These are phyloP conservation scores for Acrobasis suavella DNA, from an alignment of 2,888 invertebrate species.

Conservation along the genomic window DNA sequence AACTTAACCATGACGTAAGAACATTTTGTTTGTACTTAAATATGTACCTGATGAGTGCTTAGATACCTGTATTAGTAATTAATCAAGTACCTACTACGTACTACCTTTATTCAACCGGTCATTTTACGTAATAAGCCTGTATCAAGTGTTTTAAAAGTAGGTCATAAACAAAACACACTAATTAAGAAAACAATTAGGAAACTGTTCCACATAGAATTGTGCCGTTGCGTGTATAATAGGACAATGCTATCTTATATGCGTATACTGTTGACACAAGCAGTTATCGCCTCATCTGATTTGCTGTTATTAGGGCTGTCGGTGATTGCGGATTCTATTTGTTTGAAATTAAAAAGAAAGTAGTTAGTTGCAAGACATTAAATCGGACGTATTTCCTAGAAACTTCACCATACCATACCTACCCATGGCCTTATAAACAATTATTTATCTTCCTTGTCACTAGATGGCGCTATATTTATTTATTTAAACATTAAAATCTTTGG, in stretches of 20 bases:
- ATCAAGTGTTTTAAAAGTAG: neutral
- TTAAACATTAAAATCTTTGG: no score
- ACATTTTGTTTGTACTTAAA: no score
- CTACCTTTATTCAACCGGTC: no score
- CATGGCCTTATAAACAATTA: no score
- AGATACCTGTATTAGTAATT: neutral
- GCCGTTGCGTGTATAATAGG: neutral
- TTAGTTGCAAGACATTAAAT: no score
- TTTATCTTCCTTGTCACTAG: no score
- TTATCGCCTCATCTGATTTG: neutral
- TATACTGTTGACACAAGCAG: neutral
- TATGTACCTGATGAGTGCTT: no score
- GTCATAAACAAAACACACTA: neutral
- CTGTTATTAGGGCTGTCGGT: neutral
- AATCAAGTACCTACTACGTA: neutral
- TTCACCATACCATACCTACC: no score
- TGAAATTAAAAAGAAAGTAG: neutral
- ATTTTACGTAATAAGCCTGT: neutral
- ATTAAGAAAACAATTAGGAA: neutral
- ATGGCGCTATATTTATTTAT: no score
- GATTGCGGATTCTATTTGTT: neutral
- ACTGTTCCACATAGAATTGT: neutral
- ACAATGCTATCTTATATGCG: constrained; percentile 1
- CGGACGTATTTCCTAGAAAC: no score
- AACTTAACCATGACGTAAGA: no score